Percentiles rank a stretch among this genome's conserved stretches.
These are phyloP conservation scores for Scelioninae gen. 1 DNA, from an alignment of 2,888 invertebrate species.

Conservation along the genomic window DNA sequence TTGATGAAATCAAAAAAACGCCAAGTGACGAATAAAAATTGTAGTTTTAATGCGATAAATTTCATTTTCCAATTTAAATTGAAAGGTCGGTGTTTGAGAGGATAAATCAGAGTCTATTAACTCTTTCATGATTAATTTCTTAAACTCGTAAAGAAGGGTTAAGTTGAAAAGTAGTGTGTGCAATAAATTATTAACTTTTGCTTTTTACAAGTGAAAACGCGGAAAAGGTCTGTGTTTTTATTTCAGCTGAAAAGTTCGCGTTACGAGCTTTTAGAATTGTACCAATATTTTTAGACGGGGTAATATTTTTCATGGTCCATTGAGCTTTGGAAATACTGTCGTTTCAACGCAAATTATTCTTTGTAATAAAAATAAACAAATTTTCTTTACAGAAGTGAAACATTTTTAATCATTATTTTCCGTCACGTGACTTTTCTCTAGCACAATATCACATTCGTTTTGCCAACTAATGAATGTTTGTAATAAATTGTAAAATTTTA, in stretches of 20 bases:
- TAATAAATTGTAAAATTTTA: too few species aligned
- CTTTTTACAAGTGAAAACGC: constrained; percentile 41
- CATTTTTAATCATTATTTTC: background rate
- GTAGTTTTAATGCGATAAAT: too few species aligned
- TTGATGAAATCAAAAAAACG: too few species aligned
- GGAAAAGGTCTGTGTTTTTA: constrained; percentile 47
- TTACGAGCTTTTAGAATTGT: constrained; percentile 60
- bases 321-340: constrained; percentile 41
- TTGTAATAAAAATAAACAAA: constrained; percentile 32
- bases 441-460: too few species aligned
- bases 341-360: constrained; percentile 13
- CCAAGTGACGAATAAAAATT: too few species aligned
- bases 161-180: constrained; percentile 31
- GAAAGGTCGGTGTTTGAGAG: background rate
- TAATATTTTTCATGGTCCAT: constrained; percentile 56
- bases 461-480: too few species aligned
- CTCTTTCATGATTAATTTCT: constrained; percentile 14
- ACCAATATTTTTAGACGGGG: constrained; percentile 53
- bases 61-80: background rate
- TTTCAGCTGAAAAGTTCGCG: constrained; percentile 49
- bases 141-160: background rate
- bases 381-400: background rate
- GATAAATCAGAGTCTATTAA: background rate
- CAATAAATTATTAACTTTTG: constrained; percentile 60
- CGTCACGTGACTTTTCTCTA: too few species aligned